Base-by-base conservation (phyloP, 1,140 invertebrate genomes). In the Pectinophora gossypiella region DNA sequence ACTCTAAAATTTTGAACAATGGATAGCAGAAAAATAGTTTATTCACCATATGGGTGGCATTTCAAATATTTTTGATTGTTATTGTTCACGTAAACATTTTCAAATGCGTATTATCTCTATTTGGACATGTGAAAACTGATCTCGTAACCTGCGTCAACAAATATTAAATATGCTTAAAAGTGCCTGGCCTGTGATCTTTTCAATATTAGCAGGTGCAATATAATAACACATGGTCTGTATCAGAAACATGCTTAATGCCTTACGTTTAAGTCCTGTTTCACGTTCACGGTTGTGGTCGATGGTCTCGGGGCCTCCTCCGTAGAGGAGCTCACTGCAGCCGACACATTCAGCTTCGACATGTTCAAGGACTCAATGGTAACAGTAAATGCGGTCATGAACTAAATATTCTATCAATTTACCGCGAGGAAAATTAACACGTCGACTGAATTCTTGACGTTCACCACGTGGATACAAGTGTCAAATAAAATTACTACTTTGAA, bases 381-480 rank as follows among this genome's bases (percentile, higher is more conserved):
- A 22, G 51, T 50, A 56, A 68, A 64, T 62, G 54, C 61, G 45
- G 56, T 61, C 57, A 54, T 63, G 53, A 69, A 64, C 48, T 54
- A 40, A 13, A 40, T 13, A 16, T 6, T 3, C 6, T 12, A 32
- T 15, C 2, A 16, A 15, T 40, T n/a, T n/a, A 16, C n/a, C n/a
- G 36, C 36, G 36, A 3, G 36, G 12, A 40, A 40, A 40, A 59
- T 63, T 80, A 78, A 86, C 80, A 86, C 83, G 83, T 86, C 73
- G 72, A 81, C 79, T 55, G n/a, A 49, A 68, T 61, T 59, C 48
- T 21, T 79, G 74, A 83, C 76, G 68, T 57, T 57, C 70, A 86
- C 80, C 83, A 86, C 83, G 83, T 86, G 83, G 83, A 85, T 73
- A 79, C 56, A 68, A 76, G 72, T 65, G 83, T 83, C 83, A 86